Percentiles rank a stretch among this genome's conserved stretches.
These are phyloP conservation scores for Drosophila chauvacae DNA, from an alignment of 1,140 invertebrate species.

Conservation along the genomic window DNA sequence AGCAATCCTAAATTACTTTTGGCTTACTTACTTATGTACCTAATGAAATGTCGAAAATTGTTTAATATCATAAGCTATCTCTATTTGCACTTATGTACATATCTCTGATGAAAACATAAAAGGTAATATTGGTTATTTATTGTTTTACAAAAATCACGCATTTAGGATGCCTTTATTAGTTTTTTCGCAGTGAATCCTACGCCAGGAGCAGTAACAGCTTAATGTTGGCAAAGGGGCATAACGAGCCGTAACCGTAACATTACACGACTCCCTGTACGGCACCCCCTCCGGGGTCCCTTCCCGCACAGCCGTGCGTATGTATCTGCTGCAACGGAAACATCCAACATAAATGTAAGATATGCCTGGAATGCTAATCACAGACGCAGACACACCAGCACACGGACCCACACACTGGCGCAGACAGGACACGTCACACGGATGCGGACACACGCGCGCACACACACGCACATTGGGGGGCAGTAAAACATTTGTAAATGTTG, in stretches of 20 bases:
- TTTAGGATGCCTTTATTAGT: neutral
- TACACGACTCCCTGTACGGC: conserved; percentile 62
- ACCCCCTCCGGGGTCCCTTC: neutral
- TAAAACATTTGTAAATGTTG: conserved; percentile 83
- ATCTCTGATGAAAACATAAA: too few relatives aligned
- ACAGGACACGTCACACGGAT: conserved; percentile 22
- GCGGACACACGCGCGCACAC: conserved; percentile 9
- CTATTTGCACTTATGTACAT: too few relatives aligned
- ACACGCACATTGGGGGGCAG: conserved; percentile 46
- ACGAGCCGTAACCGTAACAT: conserved; percentile 81
- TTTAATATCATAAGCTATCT: neutral
- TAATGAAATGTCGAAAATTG: neutral
- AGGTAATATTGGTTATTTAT: too few relatives aligned
- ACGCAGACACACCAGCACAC: conserved; percentile 36
- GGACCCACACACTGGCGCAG: conserved; percentile 17
- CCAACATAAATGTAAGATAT: conserved; percentile 82
- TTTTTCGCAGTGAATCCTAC: conserved; percentile 15
- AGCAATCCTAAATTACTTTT: neutral
- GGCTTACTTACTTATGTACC: too few relatives aligned
- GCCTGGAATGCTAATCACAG: conserved; percentile 80
- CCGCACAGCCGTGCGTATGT: conserved; percentile 36
- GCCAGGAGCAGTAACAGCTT: conserved; percentile 56
- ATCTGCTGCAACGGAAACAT: conserved; percentile 82
- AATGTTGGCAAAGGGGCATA: conserved; percentile 71
- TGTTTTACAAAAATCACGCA: neutral